Percentiles rank a stretch among this genome's conserved stretches.
Evolutionary conservation across 2,888 invertebrate species (phyloP).

Genomic region (Mimas tiliae): DNA sequence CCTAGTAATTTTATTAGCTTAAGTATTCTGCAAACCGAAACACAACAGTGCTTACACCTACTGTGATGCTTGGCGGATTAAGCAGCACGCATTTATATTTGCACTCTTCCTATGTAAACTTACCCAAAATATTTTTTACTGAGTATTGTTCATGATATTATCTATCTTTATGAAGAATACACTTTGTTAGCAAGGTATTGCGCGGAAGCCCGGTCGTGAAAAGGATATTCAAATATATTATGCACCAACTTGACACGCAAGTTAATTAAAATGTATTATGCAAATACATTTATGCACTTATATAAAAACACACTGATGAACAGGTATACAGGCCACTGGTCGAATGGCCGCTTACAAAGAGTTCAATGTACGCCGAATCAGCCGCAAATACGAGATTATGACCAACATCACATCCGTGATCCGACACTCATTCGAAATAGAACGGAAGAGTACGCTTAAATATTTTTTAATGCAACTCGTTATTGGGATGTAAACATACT

Average conservation of each 20-base stretch:
- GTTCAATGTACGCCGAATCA: conserved; percentile 57
- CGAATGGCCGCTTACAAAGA: conserved; percentile 30
- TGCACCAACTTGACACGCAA: conserved; percentile 64
- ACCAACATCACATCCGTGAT: conserved; percentile 49
- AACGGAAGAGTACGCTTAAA: conserved; percentile 43
- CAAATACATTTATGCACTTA: conserved; percentile 59
- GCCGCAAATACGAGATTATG: conserved; percentile 57
- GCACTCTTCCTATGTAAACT: too few relatives aligned
- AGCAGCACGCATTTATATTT: too few relatives aligned
- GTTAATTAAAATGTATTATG: conserved; percentile 76
- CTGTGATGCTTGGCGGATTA: too few relatives aligned
- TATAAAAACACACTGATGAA: conserved; percentile 42
- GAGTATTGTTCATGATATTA: too few relatives aligned
- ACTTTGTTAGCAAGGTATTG: background rate
- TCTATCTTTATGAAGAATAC: background rate
- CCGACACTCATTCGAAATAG: conserved; percentile 45
- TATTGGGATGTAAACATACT: conserved; percentile 24
- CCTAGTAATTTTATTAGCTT: too few relatives aligned
- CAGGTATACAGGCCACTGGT: conserved; percentile 5
- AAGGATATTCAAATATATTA: conserved; percentile 72
- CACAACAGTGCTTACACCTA: too few relatives aligned
- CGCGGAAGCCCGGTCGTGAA: conserved; percentile 59
- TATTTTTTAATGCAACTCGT: conserved; percentile 22
- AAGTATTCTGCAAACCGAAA: too few relatives aligned
- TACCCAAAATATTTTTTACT: too few relatives aligned